phyloP scores from a whole-genome alignment of 2,113 vertebrate genomes.

The Alligator mississippiensis region DNA sequence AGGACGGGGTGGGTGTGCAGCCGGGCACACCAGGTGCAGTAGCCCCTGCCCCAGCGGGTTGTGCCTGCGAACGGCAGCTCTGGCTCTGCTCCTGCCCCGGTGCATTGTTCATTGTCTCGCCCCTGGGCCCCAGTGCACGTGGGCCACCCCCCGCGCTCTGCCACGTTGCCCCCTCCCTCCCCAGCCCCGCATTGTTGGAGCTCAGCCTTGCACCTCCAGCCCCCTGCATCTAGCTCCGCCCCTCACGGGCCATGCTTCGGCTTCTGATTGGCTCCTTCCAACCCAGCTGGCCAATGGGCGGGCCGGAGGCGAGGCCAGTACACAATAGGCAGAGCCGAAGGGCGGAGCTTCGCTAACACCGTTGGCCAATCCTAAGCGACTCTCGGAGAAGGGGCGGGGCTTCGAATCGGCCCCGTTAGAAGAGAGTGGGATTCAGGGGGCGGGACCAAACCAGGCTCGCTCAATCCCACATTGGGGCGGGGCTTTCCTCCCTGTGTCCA shows the following conservation, averaged over 20 bases:
- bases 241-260: too few species aligned
- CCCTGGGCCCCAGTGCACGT: not conserved
- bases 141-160: not conserved
- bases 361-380: not conserved
- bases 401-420: not conserved
- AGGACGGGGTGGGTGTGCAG: too few species aligned
- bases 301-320: not conserved
- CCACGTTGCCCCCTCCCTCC: not conserved
- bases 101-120: too few species aligned
- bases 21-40: too few species aligned
- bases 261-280: too few species aligned
- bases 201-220: not conserved
- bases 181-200: not conserved
- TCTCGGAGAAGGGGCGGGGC: not conserved
- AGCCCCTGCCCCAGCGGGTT: too few species aligned
- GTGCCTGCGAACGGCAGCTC: too few species aligned
- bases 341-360: not conserved
- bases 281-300: not conserved
- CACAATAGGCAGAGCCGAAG: slow-evolving; percentile 1
- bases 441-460: not conserved
- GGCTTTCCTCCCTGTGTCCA: too few species aligned
- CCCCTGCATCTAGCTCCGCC: not conserved
- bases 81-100: too few species aligned
- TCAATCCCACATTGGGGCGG: too few species aligned
- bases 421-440: not conserved